Conservation (phyloP, 2,888 invertebrate genomes). For the Athetis lepigone region DNA sequence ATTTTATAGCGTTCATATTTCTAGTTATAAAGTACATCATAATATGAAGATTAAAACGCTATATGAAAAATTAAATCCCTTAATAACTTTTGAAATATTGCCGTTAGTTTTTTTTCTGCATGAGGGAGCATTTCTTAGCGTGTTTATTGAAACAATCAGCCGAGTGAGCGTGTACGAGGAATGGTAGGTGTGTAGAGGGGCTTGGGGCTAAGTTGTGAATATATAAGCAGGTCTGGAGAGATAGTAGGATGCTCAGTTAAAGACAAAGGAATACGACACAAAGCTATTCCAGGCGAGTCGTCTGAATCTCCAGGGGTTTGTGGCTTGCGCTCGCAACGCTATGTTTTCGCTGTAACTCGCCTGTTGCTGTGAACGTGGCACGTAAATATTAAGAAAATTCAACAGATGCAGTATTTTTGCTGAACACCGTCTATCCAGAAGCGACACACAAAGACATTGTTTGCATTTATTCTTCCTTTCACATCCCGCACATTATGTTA, state of each 20-base stretch:
- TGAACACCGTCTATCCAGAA: conserved; percentile 21
- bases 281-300: conserved; percentile 76
- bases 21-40: conserved; percentile 40
- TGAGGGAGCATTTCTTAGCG: conserved; percentile 31
- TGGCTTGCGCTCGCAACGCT: conserved; percentile 67
- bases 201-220: conserved; percentile 68
- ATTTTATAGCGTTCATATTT: conserved; percentile 53
- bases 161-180: conserved; percentile 42
- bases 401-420: conserved; percentile 40
- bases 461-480: conserved; percentile 18
- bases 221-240: conserved; percentile 68
- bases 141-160: conserved; percentile 62
- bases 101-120: conserved; percentile 31
- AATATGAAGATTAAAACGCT: conserved; percentile 46
- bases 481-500: conserved; percentile 38
- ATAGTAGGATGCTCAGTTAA: conserved; percentile 72
- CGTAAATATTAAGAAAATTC: conserved; percentile 58
- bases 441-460: conserved; percentile 29
- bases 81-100: conserved; percentile 22
- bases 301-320: conserved; percentile 73
- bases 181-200: conserved; percentile 26
- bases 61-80: conserved; percentile 29
- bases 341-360: conserved; percentile 66
- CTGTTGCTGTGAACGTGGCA: conserved; percentile 68
- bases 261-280: conserved; percentile 76